A percentile compares a stretch with the other conserved stretches of the same genome.
Conservation (phyloP, 2,113 vertebrate genomes). For the Galeopterus variegatus region DNA sequence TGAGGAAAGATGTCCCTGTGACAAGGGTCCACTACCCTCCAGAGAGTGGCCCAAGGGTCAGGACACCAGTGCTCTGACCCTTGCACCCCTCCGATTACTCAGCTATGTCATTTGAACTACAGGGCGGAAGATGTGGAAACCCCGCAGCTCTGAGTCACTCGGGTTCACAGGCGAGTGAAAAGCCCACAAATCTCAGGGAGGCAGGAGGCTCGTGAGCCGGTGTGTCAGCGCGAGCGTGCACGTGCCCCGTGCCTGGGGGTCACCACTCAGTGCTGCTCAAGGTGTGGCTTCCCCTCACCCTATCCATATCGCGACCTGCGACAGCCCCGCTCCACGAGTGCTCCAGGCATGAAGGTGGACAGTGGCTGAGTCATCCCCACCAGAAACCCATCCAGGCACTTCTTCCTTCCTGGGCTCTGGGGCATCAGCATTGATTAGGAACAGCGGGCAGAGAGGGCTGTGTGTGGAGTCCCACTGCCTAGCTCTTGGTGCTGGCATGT, state of each 20-base stretch:
- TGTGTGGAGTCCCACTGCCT: background rate
- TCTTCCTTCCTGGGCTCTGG: background rate
- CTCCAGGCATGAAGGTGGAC: background rate
- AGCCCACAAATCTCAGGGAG: background rate
- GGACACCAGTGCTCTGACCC: background rate
- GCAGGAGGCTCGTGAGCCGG: background rate
- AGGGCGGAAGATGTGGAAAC: slow-evolving; percentile 39
- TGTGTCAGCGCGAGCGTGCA: background rate
- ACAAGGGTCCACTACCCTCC: background rate
- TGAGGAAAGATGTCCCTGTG: background rate
- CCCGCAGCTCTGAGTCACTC: slow-evolving; percentile 59
- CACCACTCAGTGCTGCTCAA: rapidly evolving
- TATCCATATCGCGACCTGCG: background rate
- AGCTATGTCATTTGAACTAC: slow-evolving; percentile 12
- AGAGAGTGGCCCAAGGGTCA: background rate
- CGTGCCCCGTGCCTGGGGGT: background rate
- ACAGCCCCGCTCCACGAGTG: background rate
- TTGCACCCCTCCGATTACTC: slow-evolving; percentile 50
- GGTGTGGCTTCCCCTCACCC: too few species aligned
- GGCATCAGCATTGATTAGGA: background rate
- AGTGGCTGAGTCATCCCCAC: too few species aligned
- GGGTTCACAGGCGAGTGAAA: background rate
- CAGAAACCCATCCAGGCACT: background rate
- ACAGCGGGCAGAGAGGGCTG: background rate
- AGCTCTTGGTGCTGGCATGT: background rate